phyloP scores from a whole-genome alignment of 2,797 vertebrate genomes.

The Sebastes miniatus region DNA sequence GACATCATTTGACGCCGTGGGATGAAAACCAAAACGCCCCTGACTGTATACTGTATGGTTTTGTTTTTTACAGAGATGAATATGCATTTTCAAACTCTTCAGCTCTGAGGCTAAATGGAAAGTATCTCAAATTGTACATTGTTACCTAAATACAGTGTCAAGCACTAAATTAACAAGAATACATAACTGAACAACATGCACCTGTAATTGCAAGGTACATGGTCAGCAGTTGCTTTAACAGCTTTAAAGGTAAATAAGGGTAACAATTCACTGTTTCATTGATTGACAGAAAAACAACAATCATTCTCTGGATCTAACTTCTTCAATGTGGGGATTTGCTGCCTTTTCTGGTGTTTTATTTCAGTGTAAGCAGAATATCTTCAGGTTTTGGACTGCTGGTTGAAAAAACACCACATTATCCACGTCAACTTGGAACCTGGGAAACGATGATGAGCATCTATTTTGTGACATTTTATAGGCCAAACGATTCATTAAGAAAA shows the following conservation, averaged over 20 bases:
- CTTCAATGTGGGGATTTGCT: not conserved
- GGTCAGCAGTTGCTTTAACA: not conserved
- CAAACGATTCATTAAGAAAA: not conserved
- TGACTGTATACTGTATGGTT: not conserved
- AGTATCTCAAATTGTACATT: not conserved
- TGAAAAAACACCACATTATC: not conserved
- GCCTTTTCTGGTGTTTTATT: not conserved
- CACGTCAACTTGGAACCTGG: not conserved
- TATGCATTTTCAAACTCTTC: not conserved
- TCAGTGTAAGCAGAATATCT: not conserved
- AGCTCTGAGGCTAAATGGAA: not conserved
- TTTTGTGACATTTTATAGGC: not conserved
- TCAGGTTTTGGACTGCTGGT: not conserved
- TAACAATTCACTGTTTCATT: not conserved
- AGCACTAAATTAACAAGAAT: not conserved
- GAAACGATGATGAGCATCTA: not conserved
- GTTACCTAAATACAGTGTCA: not conserved
- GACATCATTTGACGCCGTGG: not conserved
- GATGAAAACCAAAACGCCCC: not conserved
- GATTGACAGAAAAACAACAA: not conserved
- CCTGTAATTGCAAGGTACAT: not conserved
- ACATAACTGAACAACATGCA: not conserved
- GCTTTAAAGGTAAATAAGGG: not conserved
- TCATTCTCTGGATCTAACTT: not conserved
- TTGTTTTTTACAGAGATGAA: not conserved